phyloP scores from a whole-genome alignment of 2,797 vertebrate species.

The Amblyopsis hoosieri region DNA sequence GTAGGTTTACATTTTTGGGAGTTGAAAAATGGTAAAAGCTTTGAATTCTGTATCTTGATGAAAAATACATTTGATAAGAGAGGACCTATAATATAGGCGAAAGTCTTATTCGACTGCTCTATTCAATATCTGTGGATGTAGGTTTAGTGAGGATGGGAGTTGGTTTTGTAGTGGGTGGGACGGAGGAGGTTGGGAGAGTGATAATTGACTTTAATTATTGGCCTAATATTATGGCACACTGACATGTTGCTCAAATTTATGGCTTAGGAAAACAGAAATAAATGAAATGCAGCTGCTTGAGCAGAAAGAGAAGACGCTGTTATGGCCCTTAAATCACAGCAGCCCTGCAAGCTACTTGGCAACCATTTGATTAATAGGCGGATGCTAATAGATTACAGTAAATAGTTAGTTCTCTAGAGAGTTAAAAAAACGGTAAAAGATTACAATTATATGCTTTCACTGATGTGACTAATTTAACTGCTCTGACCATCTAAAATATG shows the following conservation, averaged over 20 bases:
- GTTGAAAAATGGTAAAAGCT: conserved; percentile 55
- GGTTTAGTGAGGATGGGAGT: conserved; percentile 53
- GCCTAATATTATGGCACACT: conserved; percentile 86
- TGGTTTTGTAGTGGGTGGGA: conserved; percentile 67
- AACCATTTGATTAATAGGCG: conserved; percentile 87
- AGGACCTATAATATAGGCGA: conserved; percentile 30
- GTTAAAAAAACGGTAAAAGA: conserved; percentile 31
- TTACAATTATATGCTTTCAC: conserved; percentile 34
- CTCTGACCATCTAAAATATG: conserved; percentile 50
- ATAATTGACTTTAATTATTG: conserved; percentile 90
- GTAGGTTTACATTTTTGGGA: conserved; percentile 22
- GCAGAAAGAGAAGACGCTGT: conserved; percentile 84
- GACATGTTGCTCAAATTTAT: conserved; percentile 85
- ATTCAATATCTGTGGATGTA: background rate
- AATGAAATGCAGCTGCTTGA: conserved; percentile 87
- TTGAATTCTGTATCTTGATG: conserved; percentile 72
- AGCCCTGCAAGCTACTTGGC: conserved; percentile 81
- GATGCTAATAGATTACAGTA: conserved; percentile 81
- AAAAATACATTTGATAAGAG: conserved; percentile 50
- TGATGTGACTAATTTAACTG: conserved; percentile 46
- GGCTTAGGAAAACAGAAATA: conserved; percentile 82
- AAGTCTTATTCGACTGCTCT: conserved; percentile 13
- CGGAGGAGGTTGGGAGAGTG: conserved; percentile 6
- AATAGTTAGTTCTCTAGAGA: conserved; percentile 70
- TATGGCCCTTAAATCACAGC: conserved; percentile 88